Percentiles rank a stretch among this genome's conserved stretches.
These are phyloP conservation scores for Pelobates cultripes DNA, from an alignment of 2,797 vertebrate genomes.

Conservation along the genomic window DNA sequence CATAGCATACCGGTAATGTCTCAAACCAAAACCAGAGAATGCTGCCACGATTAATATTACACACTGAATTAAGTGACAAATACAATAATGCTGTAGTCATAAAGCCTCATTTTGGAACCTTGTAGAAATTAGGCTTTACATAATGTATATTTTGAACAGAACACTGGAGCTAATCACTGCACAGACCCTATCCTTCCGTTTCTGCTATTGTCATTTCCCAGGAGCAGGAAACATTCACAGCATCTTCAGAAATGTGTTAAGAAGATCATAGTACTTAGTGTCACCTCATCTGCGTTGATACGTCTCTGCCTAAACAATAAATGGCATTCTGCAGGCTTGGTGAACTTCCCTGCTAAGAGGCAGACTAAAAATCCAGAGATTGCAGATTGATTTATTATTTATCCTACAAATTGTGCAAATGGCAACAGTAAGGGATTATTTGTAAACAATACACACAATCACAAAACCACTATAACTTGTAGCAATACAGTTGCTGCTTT, in stretches of 20 bases:
- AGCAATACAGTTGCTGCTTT: no score
- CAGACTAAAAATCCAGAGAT: conserved; percentile 17
- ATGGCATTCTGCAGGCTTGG: conserved; percentile 24
- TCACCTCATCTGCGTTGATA: conserved; percentile 46
- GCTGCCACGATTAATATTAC: conserved; percentile 17
- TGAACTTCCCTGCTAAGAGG: conserved; percentile 23
- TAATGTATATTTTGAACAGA: conserved; percentile 48
- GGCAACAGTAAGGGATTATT: conserved; percentile 3
- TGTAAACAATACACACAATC: background rate
- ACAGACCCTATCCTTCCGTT: conserved; percentile 48
- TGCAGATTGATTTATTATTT: conserved; percentile 5
- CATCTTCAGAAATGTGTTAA: conserved; percentile 55
- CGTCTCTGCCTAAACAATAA: conserved; percentile 43
- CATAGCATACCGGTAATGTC: background rate
- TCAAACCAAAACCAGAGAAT: background rate
- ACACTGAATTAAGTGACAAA: conserved; percentile 46
- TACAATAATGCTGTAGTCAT: conserved; percentile 23
- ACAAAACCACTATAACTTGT: background rate
- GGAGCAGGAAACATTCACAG: conserved; percentile 48
- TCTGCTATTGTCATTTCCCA: conserved; percentile 55
- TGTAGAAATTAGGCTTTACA: conserved; percentile 21
- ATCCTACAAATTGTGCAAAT: background rate
- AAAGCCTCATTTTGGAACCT: conserved; percentile 35
- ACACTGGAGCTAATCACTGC: conserved; percentile 31
- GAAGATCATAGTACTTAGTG: conserved; percentile 51